phyloP scores from a whole-genome alignment of 2,888 invertebrate genomes.

The Drosophila koepferae region DNA sequence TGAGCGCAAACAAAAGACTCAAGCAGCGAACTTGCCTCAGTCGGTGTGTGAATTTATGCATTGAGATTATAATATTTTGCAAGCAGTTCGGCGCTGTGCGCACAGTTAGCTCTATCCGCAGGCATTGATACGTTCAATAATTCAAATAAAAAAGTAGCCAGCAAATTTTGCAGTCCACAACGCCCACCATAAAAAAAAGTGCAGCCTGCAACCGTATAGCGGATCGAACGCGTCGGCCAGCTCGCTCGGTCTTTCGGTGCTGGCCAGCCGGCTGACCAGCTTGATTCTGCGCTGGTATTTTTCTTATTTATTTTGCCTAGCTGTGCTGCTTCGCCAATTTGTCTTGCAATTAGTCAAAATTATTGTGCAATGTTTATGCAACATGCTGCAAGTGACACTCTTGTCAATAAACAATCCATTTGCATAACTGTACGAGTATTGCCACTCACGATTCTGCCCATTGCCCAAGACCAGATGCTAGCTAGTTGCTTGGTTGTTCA shows the following conservation, averaged over 20 bases:
- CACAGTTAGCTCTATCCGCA: slow-evolving; percentile 74
- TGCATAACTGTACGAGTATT: slow-evolving; percentile 69
- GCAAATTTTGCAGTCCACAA: slow-evolving; percentile 60
- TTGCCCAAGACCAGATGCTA: slow-evolving; percentile 31
- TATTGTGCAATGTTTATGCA: slow-evolving; percentile 77
- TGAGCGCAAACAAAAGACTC: slow-evolving; percentile 74
- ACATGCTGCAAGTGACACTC: slow-evolving; percentile 73
- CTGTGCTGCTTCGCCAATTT: slow-evolving; percentile 56
- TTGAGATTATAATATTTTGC: slow-evolving; percentile 78
- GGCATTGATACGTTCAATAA: slow-evolving; percentile 78
- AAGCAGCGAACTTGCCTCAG: slow-evolving; percentile 58
- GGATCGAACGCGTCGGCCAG: slow-evolving; percentile 28
- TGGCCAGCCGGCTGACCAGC: slow-evolving; percentile 2
- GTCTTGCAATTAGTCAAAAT: slow-evolving; percentile 76
- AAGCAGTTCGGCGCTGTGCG: slow-evolving; percentile 41
- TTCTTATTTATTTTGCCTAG: slow-evolving; percentile 28
- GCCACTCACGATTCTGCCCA: slow-evolving; percentile 60
- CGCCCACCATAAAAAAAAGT: slow-evolving; percentile 60
- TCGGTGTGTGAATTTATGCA: slow-evolving; percentile 78
- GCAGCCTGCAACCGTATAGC: slow-evolving; percentile 52
- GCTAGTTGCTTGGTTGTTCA: slow-evolving; percentile 32
- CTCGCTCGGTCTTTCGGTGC: slow-evolving; percentile 3
- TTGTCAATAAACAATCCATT: slow-evolving; percentile 75
- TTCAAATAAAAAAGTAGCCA: slow-evolving; percentile 79
- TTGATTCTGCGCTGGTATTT: slow-evolving; percentile 21